Evolutionary conservation across 2,888 invertebrate species (phyloP).

Genomic region (Acrobasis suavella): DNA sequence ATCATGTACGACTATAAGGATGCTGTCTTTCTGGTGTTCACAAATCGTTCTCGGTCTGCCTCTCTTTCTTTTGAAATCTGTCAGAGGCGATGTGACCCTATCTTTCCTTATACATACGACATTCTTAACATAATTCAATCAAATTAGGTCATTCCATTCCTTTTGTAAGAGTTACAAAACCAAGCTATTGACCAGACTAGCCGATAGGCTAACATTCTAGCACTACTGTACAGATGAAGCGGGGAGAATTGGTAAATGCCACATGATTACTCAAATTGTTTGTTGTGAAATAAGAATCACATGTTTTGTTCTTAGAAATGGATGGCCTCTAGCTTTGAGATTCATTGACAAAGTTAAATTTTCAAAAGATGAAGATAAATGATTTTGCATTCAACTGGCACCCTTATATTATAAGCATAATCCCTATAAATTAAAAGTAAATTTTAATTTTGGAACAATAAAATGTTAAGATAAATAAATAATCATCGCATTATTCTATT

Average conservation of each 20-base stretch:
- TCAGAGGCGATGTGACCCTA: too few relatives aligned
- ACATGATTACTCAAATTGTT: constrained; percentile 18
- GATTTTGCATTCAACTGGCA: too few relatives aligned
- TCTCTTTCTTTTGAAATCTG: too few relatives aligned
- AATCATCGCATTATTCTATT: too few relatives aligned
- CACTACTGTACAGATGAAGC: constrained; percentile 20
- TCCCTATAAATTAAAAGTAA: too few relatives aligned
- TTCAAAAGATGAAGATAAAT: neutral
- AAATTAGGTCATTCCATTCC: neutral
- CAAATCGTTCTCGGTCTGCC: too few relatives aligned
- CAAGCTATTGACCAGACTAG: neutral
- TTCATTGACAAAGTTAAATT: constrained; percentile 10
- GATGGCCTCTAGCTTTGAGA: constrained; percentile 3
- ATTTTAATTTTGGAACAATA: too few relatives aligned
- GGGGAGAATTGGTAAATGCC: constrained; percentile 8
- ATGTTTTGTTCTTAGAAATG: constrained; percentile 16
- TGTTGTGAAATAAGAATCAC: constrained; percentile 19
- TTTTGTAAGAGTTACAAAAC: constrained; percentile 14
- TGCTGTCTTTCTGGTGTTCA: too few relatives aligned
- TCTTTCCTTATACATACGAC: neutral
- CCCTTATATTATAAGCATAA: too few relatives aligned
- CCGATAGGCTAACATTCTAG: neutral
- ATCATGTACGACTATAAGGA: too few relatives aligned
- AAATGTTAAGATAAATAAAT: too few relatives aligned
- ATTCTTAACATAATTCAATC: neutral